A percentile compares a stretch with the other conserved stretches of the same genome.
Conservation (phyloP, 1,140 invertebrate species). For the Penaeus vannamei region DNA sequence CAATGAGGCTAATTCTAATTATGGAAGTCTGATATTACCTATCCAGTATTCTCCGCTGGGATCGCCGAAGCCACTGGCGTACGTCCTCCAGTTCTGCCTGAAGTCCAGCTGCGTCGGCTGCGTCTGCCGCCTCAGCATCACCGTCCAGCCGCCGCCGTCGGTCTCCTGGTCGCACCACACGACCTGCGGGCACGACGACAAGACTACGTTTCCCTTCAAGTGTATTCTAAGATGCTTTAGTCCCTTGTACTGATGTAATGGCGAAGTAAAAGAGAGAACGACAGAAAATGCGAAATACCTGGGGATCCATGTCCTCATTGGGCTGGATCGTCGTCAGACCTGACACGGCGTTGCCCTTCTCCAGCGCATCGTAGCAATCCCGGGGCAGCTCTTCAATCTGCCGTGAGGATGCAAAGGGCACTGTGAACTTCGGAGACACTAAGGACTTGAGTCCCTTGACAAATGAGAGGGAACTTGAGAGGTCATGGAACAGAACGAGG, state of each 20-base stretch:
- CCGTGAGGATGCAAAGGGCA: neutral
- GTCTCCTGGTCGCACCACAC: slow-evolving; percentile 61
- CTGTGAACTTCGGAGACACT: neutral
- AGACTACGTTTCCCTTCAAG: neutral
- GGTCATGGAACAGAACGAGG: neutral
- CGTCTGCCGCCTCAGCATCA: slow-evolving; percentile 50
- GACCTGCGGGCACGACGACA: neutral
- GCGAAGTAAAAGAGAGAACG: neutral
- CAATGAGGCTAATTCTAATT: neutral
- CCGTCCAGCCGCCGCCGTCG: slow-evolving; percentile 63
- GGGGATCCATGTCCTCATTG: neutral
- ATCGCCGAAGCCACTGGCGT: slow-evolving; percentile 58
- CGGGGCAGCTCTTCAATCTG: slow-evolving; percentile 39
- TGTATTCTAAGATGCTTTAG: neutral
- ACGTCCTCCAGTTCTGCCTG: slow-evolving; percentile 47
- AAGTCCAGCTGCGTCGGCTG: slow-evolving; percentile 57
- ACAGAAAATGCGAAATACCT: neutral
- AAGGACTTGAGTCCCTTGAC: neutral
- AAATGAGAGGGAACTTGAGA: neutral
- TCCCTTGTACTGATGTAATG: too few relatives aligned
- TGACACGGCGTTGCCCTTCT: neutral
- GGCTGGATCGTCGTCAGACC: slow-evolving; percentile 40
- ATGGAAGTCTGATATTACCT: slow-evolving; percentile 29
- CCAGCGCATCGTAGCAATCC: slow-evolving; percentile 32
- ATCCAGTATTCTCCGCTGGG: slow-evolving; percentile 64